These are phyloP conservation scores for Ectropis grisescens DNA, from an alignment of 1,140 invertebrate genomes.

Conservation along the genomic window DNA sequence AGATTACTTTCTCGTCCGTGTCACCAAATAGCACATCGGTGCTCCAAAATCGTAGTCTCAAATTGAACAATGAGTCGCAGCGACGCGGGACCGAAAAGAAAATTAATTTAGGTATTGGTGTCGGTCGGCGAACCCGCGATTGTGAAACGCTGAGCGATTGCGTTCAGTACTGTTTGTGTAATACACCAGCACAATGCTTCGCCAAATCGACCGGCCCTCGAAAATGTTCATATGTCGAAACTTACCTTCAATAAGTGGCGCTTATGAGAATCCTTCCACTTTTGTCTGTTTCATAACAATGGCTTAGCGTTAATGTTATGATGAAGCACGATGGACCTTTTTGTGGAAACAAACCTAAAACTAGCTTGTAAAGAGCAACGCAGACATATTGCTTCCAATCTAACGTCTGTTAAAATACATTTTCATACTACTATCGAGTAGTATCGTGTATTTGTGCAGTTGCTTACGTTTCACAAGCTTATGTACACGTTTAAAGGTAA, in stretches of 20 bases:
- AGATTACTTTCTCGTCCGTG: slow-evolving; percentile 18
- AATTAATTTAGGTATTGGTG: slow-evolving; percentile 69
- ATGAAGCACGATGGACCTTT: too few species aligned
- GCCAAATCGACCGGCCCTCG: slow-evolving; percentile 38
- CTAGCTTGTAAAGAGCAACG: too few species aligned
- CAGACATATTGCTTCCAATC: too few species aligned
- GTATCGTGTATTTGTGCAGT: too few species aligned
- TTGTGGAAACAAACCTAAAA: too few species aligned
- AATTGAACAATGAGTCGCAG: slow-evolving; percentile 54
- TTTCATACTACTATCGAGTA: too few species aligned
- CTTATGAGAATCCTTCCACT: slow-evolving; percentile 4
- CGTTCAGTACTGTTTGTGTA: slow-evolving; percentile 57
- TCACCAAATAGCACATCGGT: slow-evolving; percentile 28
- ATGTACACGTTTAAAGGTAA: too few species aligned
- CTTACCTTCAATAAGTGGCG: slow-evolving; percentile 3
- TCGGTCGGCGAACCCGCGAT: slow-evolving; percentile 55
- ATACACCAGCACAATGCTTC: slow-evolving; percentile 49
- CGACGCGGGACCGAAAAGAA: slow-evolving; percentile 54
- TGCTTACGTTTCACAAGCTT: too few species aligned
- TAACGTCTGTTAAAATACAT: too few species aligned
- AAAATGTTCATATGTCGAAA: slow-evolving; percentile 52
- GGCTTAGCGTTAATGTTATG: too few species aligned
- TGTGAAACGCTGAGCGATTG: slow-evolving; percentile 61
- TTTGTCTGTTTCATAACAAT: too few species aligned
- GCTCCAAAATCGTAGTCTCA: slow-evolving; percentile 40